Conservation (phyloP, 2,113 vertebrate genomes). For the Panthera tigris region DNA sequence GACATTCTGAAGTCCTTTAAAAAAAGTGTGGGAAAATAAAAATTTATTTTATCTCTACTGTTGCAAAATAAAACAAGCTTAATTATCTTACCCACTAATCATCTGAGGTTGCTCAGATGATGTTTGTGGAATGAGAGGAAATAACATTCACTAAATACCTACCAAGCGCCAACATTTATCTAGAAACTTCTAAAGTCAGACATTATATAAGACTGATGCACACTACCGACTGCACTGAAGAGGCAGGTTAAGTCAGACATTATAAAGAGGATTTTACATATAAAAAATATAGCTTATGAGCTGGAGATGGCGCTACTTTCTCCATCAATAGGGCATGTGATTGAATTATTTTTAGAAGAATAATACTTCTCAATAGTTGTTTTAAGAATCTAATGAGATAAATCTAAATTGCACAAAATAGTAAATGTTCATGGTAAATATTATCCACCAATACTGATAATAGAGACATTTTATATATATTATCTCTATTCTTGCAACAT, state of each 20-base stretch:
- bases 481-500: not conserved
- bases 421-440: not conserved
- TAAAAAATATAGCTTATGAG: not conserved
- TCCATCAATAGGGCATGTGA: not conserved
- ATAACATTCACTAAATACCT: not conserved
- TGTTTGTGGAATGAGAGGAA: not conserved
- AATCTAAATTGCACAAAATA: not conserved
- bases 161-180: not conserved
- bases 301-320: not conserved
- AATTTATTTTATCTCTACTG: slow-evolving; percentile 30
- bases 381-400: slow-evolving; percentile 21
- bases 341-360: not conserved
- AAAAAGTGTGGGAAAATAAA: slow-evolving; percentile 8
- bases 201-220: not conserved
- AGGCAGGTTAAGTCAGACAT: not conserved
- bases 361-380: not conserved
- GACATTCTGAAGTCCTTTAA: not conserved
- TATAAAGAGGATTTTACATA: not conserved
- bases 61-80: slow-evolving; percentile 32
- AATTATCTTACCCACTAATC: not conserved
- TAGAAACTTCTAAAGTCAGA: not conserved
- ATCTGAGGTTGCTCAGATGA: not conserved
- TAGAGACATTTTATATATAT: not conserved
- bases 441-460: not conserved
- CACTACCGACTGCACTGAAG: not conserved